Evolutionary conservation across 2,888 invertebrate species (phyloP), one percentile per base, ranked within the genome.

Genomic region (Allophyes oxyacanthae): DNA sequence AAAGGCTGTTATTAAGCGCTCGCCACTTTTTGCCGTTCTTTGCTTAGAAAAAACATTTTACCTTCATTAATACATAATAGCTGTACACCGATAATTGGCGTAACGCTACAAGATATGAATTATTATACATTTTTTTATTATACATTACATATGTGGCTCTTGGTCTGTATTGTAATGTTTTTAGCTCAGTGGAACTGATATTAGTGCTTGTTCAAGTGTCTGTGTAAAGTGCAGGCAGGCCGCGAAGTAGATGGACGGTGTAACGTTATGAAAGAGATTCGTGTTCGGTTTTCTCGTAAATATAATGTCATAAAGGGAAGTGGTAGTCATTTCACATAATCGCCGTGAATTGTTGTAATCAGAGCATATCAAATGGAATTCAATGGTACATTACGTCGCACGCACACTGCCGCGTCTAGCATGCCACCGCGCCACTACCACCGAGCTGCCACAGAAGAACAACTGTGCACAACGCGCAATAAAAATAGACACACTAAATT

Each of bases 331-430:
- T 69, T 58, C 55, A 61, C 46, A 58, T 51, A 61, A 61, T 60
- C 52, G 64, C 58, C 45, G 64, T 49, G 51, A 70, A 60, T 63
- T 56, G 60, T 60, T 73, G 50, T 54, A 70, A 70, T 63, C 74
- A 72, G 72, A 73, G 72, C 72, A 70, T 53, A 53, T 60, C 74
- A 50, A 70, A 72, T 69, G 62, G 46, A 58, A 63, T 54, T 56
- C 65, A 65, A 70, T 63, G 74, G 70, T 36, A 70, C 61, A 54
- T 58, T 45, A 72, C 20, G 37, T 25, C 6, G 34, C 55, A 41
- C 66, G 54, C 52, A 40, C 43, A 30, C 55, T 13, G 5, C 26
- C 7, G 26, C 1, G 40, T 11, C 25, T 9, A 9, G 3, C 2
- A 9, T 6, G n/a, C 10, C 25, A 6, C 3, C 28, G 7, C 8